Evolutionary conservation across 2,113 vertebrate genomes (phyloP).

Genomic region (Myiopsitta monachus): DNA sequence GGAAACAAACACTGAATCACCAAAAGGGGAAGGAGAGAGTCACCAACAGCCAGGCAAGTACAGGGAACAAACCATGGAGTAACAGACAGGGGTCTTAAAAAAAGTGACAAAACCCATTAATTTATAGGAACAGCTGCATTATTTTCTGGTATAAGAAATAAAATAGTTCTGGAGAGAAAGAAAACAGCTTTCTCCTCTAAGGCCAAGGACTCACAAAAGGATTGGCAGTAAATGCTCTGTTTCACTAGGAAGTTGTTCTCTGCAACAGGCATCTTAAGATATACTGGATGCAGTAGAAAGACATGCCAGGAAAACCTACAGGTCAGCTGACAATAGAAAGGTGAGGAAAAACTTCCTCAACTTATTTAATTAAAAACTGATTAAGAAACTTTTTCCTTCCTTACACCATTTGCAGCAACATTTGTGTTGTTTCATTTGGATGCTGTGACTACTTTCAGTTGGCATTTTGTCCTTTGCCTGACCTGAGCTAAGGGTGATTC

Average conservation of each 20-base stretch:
- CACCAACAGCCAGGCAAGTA: neutral
- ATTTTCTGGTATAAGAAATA: neutral
- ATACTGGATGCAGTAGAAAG: neutral
- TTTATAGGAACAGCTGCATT: neutral
- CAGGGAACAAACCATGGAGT: neutral
- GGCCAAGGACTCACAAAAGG: neutral
- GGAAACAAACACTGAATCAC: neutral
- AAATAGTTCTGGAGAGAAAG: neutral
- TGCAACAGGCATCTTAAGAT: neutral
- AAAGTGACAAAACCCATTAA: neutral
- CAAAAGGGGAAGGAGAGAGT: neutral
- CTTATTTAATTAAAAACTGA: neutral
- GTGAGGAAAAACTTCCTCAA: neutral
- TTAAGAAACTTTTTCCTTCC: neutral
- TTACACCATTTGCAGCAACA: neutral
- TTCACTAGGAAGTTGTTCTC: neutral
- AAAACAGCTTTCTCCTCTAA: neutral
- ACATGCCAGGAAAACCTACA: neutral
- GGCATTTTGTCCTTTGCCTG: neutral
- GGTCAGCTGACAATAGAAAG: neutral
- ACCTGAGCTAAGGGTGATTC: slow-evolving; percentile 1
- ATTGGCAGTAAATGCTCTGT: neutral
- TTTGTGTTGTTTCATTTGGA: neutral
- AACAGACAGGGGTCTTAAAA: neutral
- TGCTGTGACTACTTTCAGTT: neutral